Conservation (phyloP, 2,888 invertebrate species). For the Cremastinae sp. region DNA sequence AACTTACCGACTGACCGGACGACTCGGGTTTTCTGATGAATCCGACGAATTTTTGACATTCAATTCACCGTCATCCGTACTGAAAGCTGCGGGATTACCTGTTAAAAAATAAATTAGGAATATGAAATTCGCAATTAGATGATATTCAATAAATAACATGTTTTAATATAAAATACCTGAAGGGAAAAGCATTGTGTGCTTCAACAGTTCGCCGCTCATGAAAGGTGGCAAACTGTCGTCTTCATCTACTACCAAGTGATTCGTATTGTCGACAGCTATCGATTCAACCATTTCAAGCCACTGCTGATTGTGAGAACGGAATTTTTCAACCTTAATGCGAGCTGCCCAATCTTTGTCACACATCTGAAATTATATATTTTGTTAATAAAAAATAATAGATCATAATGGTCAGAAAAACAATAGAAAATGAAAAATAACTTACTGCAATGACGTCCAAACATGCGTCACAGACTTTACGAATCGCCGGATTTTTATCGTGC, state of each 20-base stretch:
- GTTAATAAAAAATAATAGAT: background rate
- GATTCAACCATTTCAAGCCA: slow-evolving; percentile 98
- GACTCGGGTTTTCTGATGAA: slow-evolving; percentile 78
- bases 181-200: slow-evolving; percentile 82
- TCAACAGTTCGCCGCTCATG: slow-evolving; percentile 87
- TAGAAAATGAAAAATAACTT: too few species aligned
- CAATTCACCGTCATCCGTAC: slow-evolving; percentile 74
- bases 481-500: slow-evolving; percentile 97
- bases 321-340: slow-evolving; percentile 95
- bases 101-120: background rate
- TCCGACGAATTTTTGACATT: slow-evolving; percentile 74
- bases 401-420: too few species aligned
- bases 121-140: background rate
- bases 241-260: slow-evolving; percentile 82
- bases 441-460: slow-evolving; percentile 97
- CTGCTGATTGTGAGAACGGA: slow-evolving; percentile 98
- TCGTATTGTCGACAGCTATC: slow-evolving; percentile 81
- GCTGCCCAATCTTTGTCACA: slow-evolving; percentile 96
- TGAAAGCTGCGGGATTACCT: slow-evolving; percentile 66
- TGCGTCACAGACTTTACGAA: slow-evolving; percentile 95
- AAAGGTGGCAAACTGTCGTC: slow-evolving; percentile 88
- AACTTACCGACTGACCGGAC: slow-evolving; percentile 81
- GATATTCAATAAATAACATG: background rate
- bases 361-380: slow-evolving; percentile 78
- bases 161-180: slow-evolving; percentile 74